A percentile compares a stretch with the other conserved stretches of the same genome.
Evolutionary conservation across 1,140 invertebrate species (phyloP).

Genomic region (Meteorus sp.): DNA sequence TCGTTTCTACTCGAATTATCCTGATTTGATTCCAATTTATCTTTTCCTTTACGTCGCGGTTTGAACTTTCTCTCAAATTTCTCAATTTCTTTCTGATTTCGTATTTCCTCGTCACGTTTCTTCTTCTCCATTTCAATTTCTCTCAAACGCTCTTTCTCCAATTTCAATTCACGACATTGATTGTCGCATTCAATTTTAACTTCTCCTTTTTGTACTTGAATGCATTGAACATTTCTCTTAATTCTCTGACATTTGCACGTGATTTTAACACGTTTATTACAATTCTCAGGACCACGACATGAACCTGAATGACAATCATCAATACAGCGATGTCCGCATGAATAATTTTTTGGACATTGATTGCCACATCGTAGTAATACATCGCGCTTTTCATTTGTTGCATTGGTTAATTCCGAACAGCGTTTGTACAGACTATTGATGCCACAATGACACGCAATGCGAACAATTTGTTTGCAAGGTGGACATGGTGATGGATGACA

Average conservation of each 20-base stretch:
- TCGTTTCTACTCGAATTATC: background rate
- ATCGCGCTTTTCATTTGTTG: conserved; percentile 56
- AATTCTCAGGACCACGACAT: conserved; percentile 70
- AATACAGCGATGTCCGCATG: conserved; percentile 68
- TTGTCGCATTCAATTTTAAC: conserved; percentile 65
- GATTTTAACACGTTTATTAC: conserved; percentile 79
- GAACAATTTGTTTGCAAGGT: conserved; percentile 72
- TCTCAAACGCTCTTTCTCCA: conserved; percentile 57
- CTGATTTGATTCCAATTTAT: conserved; percentile 29
- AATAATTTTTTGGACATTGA: conserved; percentile 80
- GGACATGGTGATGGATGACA: conserved; percentile 76
- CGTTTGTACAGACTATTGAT: conserved; percentile 72
- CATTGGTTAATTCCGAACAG: conserved; percentile 68
- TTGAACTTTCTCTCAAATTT: conserved; percentile 74
- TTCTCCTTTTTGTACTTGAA: conserved; percentile 60
- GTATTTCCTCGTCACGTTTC: conserved; percentile 64
- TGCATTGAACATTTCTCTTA: conserved; percentile 77
- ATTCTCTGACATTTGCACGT: conserved; percentile 78
- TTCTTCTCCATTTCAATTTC: conserved; percentile 61
- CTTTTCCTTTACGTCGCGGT: conserved; percentile 62
- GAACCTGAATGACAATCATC: conserved; percentile 74
- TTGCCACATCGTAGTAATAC: conserved; percentile 74
- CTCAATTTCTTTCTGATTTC: conserved; percentile 70
- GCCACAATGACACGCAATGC: conserved; percentile 79
- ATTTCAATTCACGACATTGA: conserved; percentile 62